These are phyloP conservation scores for Todiramphus chloris DNA, from an alignment of 2,113 vertebrate genomes.

Conservation along the genomic window DNA sequence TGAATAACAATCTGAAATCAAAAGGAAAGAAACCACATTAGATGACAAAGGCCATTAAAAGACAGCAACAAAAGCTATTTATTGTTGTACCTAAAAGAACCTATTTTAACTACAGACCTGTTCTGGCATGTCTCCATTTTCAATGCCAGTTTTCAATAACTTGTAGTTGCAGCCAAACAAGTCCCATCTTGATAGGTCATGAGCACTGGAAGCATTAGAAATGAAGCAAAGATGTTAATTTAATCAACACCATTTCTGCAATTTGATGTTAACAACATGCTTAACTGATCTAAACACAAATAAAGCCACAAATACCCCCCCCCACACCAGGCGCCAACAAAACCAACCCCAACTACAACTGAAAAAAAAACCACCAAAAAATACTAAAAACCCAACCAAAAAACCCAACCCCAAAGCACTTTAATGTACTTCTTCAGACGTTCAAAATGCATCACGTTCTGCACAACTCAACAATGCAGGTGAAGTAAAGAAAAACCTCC, in stretches of 20 bases:
- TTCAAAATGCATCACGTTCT: not conserved
- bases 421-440: not conserved
- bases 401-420: not conserved
- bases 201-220: conserved; percentile 81
- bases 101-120: conserved; percentile 81
- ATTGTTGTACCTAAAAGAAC: not conserved
- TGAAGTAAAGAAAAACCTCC: not conserved
- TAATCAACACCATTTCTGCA: not conserved
- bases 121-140: conserved; percentile 99
- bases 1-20: conserved; percentile 94
- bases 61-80: not conserved
- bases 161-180: conserved; percentile 98
- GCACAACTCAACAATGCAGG: not conserved
- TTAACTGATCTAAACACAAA: not conserved
- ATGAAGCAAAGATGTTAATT: conserved; percentile 11
- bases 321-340: too few species aligned
- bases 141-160: conserved; percentile 95
- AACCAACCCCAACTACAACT: too few species aligned
- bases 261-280: not conserved
- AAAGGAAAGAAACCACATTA: not conserved
- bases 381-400: too few species aligned
- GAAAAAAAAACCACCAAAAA: not conserved
- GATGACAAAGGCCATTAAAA: not conserved
- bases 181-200: conserved; percentile 98
- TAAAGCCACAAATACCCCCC: not conserved